phyloP scores from a whole-genome alignment of 2,113 vertebrate species.

The Cervus canadensis region DNA sequence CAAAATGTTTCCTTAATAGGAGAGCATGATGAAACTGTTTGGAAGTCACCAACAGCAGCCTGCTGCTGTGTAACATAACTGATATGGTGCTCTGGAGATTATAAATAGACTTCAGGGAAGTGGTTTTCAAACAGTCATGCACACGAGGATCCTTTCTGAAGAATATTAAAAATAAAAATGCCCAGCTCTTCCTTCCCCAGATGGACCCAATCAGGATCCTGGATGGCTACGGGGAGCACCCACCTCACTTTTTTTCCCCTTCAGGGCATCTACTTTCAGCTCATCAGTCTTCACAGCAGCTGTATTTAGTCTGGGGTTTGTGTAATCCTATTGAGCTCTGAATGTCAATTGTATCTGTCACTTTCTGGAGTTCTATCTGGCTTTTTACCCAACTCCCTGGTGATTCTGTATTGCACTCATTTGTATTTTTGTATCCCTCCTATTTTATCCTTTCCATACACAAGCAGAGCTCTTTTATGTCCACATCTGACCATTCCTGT shows the following conservation, averaged over 20 bases:
- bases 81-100: neutral
- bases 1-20: neutral
- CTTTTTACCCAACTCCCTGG: neutral
- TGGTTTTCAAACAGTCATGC: neutral
- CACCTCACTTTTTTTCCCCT: neutral
- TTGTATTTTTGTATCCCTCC: neutral
- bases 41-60: neutral
- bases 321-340: neutral
- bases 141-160: neutral
- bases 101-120: conserved; percentile 28
- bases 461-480: neutral
- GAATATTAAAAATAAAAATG: neutral
- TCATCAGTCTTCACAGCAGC: neutral
- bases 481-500: neutral
- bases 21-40: neutral
- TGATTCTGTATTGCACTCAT: neutral
- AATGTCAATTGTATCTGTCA: neutral
- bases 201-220: neutral
- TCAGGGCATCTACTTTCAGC: neutral
- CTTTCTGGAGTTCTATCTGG: neutral
- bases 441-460: neutral
- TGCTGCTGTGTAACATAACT: neutral
- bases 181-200: neutral
- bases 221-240: neutral
- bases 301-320: neutral